Evolutionary conservation across 1,140 invertebrate species (phyloP), one percentile per base, ranked within the genome.

Genomic region (Penaeus vannamei): DNA sequence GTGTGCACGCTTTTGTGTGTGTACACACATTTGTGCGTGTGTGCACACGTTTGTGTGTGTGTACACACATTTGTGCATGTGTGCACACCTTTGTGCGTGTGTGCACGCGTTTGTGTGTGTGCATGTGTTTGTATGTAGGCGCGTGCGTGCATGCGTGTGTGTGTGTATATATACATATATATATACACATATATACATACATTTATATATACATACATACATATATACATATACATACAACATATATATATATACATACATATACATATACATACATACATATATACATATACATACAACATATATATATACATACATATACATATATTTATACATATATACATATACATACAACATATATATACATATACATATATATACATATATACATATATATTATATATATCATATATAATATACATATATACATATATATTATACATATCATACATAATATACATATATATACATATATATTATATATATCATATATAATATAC

Each of bases 401-500:
- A 42, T 42, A 42, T 42, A 7, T 4, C n/a, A 7, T 7, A 42
- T 42, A 7, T 7, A 0, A 42, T 7, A 7, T 42, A 42, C 4
- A 42, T 42, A 42, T 42, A 0, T 42, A 0, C 4, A 42, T 5
- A 42, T 4, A 42, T 42, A 42, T n/a, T n/a, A n/a, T n/a, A n/a
- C n/a, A n/a, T n/a, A n/a, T n/a, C n/a, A n/a, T n/a, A n/a, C n/a
- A n/a, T n/a, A n/a, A n/a, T n/a, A n/a, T n/a, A n/a, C n/a, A n/a
- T 64, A n/a, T 64, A n/a, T 64, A 17, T 64, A n/a, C n/a, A n/a
- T 64, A 64, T n/a, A 64, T 64, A 64, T 64, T n/a, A 64, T 64
- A 64, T 64, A 64, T n/a, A n/a, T n/a, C n/a, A 64, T 17, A 64
- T 64, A 64, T n/a, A 64, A 64, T 64, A 64, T 64, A 64, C n/a